Base-by-base conservation (phyloP, 2,113 vertebrate genomes). In the Peromyscus polionotus region DNA sequence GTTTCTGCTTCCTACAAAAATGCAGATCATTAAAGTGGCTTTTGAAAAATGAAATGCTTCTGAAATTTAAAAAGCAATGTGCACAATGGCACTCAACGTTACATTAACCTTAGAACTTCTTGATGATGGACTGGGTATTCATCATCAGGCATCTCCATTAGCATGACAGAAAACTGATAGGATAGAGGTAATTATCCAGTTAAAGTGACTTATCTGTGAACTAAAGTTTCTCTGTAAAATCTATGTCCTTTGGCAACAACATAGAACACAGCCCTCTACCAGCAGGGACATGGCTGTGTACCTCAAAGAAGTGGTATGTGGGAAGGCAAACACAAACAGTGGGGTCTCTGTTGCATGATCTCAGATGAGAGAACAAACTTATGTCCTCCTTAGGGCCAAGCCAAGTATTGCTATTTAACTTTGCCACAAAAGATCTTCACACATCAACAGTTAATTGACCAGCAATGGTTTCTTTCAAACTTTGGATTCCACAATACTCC, bases 1-100 rank as follows among this genome's bases (percentile, higher is more conserved):
- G 63, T 42, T 97, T 94, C 92, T 92, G 54, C 68, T 93, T 97
- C 22, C 20, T 75, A 93, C 88, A 89, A 92, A 92, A 42, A 95
- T 17, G 13, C 33, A 65, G 57, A 90, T 88, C 28, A 89, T 92
- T 96, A 93, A 95, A 92, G 10, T 26, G 28, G 9, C 36, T 95
- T 97, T 84, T 67, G 7, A 89, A 92, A 94, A 92, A 51, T 51
- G 2, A 57, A 95, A 95, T 89, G 68, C 13, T 90, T 95, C 73
- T 95, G 51, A n/a, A 87, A 94, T 90, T 84, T 92, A 65, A 97
- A 85, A 96, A 87, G 84, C 67, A 97, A 61, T 92, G 14, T 92
- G 28, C 8, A 75, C 57, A 68, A 19, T 85, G 31, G 63, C 48
- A 92, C 1, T 3, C 63, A 95, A 63, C 20, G 36, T 57, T 86